A percentile compares a stretch with the other conserved stretches of the same genome.
Evolutionary conservation across 2,113 vertebrate genomes (phyloP).

Genomic region (Melanostigma gelatinosum): DNA sequence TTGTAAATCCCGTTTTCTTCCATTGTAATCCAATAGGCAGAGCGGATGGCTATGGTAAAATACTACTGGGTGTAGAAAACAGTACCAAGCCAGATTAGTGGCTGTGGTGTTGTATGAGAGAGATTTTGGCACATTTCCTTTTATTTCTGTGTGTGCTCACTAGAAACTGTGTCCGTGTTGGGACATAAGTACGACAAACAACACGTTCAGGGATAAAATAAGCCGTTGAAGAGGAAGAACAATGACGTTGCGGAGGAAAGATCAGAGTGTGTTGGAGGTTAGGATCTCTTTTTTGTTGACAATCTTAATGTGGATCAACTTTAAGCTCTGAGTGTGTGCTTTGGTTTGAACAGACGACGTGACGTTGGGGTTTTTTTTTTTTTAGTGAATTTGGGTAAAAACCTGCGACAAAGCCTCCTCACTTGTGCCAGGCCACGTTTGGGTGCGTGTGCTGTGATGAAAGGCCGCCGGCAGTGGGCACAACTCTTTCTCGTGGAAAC

Average conservation of each 20-base stretch:
- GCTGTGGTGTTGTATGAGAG: neutral
- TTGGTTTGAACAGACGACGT: constrained; percentile 39
- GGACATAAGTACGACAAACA: neutral
- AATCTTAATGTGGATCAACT: constrained; percentile 39
- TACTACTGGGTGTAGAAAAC: neutral
- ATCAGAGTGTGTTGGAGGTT: constrained; percentile 45
- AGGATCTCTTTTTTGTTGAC: constrained; percentile 47
- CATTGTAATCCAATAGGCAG: neutral
- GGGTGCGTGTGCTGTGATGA: constrained; percentile 29
- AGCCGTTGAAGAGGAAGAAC: neutral
- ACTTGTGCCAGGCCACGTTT: constrained; percentile 65
- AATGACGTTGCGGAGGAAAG: neutral
- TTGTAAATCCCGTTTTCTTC: neutral
- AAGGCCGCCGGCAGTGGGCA: constrained; percentile 10
- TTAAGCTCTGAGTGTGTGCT: constrained; percentile 43
- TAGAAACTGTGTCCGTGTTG: neutral
- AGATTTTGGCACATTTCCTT: neutral
- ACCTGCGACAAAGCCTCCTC: constrained; percentile 56
- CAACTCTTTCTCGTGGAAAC: constrained; percentile 49
- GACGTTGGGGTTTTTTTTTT: neutral
- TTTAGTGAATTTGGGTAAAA: constrained; percentile 54
- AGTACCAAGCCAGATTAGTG: neutral
- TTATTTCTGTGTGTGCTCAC: neutral
- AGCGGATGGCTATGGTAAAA: neutral
- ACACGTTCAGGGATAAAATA: neutral